A percentile compares a stretch with the other conserved stretches of the same genome.
Conservation (phyloP, 2,888 invertebrate genomes). For the Marronus borbonicus region DNA sequence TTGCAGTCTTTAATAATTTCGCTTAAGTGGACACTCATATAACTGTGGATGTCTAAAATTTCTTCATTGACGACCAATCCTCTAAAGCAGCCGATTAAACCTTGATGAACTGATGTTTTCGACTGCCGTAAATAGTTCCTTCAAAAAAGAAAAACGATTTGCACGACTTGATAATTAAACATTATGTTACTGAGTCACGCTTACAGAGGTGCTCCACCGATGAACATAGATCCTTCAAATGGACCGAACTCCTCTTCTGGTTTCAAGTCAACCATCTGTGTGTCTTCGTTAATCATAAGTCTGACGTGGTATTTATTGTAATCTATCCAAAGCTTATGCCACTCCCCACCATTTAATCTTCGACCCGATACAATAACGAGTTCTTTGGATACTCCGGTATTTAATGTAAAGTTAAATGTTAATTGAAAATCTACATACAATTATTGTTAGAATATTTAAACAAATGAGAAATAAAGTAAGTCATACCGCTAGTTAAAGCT, state of each 20-base stretch:
- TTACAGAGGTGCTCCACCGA: constrained; percentile 93
- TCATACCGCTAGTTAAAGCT: constrained; percentile 83
- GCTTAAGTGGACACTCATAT: constrained; percentile 92
- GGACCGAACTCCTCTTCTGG: constrained; percentile 92
- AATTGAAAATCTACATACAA: constrained; percentile 80
- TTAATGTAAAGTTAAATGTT: constrained; percentile 91
- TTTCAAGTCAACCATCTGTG: constrained; percentile 88
- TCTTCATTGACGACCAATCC: constrained; percentile 94
- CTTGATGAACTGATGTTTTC: constrained; percentile 88
- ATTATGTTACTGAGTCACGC: constrained; percentile 64
- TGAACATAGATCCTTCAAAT: constrained; percentile 94
- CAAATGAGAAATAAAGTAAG: neutral
- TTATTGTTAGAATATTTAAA: neutral
- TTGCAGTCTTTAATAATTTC: constrained; percentile 95
- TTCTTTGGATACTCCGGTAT: constrained; percentile 86
- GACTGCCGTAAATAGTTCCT: constrained; percentile 74
- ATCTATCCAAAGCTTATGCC: constrained; percentile 97
- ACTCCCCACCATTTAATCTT: constrained; percentile 91
- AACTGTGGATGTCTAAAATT: constrained; percentile 91
- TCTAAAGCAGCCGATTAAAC: constrained; percentile 94
- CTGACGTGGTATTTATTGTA: constrained; percentile 94
- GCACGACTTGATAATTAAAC: too few species aligned
- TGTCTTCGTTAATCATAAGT: constrained; percentile 93
- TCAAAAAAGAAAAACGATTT: constrained; percentile 43
- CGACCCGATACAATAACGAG: constrained; percentile 87